Conservation (phyloP, 2,113 vertebrate genomes). For the Chloropsis hardwickii region DNA sequence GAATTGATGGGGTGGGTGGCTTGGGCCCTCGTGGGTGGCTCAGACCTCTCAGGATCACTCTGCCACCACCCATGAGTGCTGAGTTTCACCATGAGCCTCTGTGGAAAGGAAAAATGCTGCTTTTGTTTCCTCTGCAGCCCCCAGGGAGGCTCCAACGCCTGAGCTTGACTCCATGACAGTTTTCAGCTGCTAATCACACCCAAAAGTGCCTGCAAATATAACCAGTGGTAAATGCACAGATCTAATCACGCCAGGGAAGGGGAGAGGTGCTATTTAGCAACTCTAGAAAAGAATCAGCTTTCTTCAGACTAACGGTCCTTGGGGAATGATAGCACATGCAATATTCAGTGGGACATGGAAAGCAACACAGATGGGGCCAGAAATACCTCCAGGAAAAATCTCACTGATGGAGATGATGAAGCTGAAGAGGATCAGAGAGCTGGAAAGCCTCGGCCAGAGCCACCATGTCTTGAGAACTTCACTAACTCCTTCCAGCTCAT, state of each 20-base stretch:
- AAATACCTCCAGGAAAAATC: neutral
- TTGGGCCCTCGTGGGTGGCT: neutral
- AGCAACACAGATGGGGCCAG: neutral
- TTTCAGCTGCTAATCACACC: neutral
- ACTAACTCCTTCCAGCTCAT: neutral
- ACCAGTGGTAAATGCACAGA: neutral
- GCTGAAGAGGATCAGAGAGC: neutral
- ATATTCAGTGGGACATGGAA: conserved; percentile 46
- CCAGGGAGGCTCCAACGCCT: neutral
- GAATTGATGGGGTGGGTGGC: neutral
- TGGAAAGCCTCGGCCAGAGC: neutral
- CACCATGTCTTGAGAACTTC: rapidly evolving
- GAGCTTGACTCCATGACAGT: neutral
- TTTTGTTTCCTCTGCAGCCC: neutral
- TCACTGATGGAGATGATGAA: neutral
- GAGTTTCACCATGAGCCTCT: rapidly evolving
- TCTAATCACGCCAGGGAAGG: neutral
- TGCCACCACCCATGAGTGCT: neutral
- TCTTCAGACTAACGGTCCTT: neutral
- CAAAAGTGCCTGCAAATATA: neutral
- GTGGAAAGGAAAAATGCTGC: neutral
- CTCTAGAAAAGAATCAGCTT: neutral
- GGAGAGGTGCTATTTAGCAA: conserved; percentile 22
- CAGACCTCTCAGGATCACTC: neutral
- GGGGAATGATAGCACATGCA: neutral